Conservation (phyloP, 2,113 vertebrate genomes). For the Gallinago media region DNA sequence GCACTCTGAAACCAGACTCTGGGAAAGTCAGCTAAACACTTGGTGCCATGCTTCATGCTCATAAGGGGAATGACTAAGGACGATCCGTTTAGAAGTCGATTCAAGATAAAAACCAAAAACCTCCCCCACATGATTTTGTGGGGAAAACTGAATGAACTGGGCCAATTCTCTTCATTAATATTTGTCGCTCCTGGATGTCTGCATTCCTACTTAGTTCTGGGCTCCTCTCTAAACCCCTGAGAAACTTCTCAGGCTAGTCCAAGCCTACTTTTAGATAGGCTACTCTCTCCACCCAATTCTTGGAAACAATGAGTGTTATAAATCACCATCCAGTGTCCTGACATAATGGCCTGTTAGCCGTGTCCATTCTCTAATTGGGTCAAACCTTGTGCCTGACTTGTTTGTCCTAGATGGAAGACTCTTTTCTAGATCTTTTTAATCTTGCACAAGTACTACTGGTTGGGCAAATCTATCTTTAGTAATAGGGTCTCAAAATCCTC, state of each 20-base stretch:
- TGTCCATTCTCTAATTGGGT: neutral
- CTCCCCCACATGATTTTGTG: neutral
- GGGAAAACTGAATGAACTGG: neutral
- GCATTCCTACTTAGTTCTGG: neutral
- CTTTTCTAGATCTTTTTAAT: neutral
- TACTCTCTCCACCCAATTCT: neutral
- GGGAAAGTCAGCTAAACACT: neutral
- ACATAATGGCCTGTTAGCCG: neutral
- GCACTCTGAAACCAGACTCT: neutral
- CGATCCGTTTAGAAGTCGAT: neutral
- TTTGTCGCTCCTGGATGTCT: neutral
- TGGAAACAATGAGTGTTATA: neutral
- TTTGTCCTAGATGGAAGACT: neutral
- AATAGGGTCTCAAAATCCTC: neutral
- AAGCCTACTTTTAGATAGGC: neutral
- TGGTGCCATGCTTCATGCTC: fast-evolving
- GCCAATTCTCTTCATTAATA: neutral
- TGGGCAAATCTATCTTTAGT: neutral
- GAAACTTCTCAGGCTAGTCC: neutral
- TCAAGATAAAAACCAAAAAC: neutral
- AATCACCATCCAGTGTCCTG: neutral
- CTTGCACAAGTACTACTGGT: neutral
- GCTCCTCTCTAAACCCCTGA: neutral
- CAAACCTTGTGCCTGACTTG: neutral
- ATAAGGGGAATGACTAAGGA: neutral